These are phyloP conservation scores for Threskiornis aethiopicus DNA, from an alignment of 2,797 vertebrate genomes.

Conservation along the genomic window DNA sequence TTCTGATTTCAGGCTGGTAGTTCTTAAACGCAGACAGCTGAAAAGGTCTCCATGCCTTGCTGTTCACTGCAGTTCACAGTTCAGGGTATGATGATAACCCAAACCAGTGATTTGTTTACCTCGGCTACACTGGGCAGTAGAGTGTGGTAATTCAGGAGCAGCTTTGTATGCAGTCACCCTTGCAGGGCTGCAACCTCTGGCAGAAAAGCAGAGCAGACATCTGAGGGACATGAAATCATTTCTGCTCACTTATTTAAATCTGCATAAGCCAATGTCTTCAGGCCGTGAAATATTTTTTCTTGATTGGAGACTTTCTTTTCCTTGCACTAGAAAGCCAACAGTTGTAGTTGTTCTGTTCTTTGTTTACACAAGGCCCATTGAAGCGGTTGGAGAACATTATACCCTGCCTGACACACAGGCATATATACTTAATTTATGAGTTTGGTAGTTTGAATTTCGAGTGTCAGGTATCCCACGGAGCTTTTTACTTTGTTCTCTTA, in stretches of 20 bases:
- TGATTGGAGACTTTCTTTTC: background rate
- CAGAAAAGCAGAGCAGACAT: background rate
- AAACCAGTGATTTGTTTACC: background rate
- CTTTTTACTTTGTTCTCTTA: conserved; percentile 34
- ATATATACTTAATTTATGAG: conserved; percentile 51
- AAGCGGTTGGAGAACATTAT: conserved; percentile 13
- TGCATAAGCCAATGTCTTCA: background rate
- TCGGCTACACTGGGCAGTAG: background rate
- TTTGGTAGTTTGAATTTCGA: conserved; percentile 19
- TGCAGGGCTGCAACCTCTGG: background rate
- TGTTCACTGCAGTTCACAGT: background rate
- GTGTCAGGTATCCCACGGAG: conserved; percentile 16
- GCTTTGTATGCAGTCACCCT: background rate
- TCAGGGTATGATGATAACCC: background rate
- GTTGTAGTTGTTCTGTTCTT: conserved; percentile 14
- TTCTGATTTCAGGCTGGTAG: background rate
- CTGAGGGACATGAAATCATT: background rate
- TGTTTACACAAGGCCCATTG: conserved; percentile 35
- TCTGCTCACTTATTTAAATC: background rate
- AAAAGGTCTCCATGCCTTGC: background rate
- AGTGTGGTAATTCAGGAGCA: background rate
- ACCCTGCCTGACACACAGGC: background rate
- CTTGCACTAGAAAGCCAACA: background rate
- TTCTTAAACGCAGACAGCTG: background rate
- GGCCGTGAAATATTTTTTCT: background rate